A percentile compares a stretch with the other conserved stretches of the same genome.
Conservation (phyloP, 1,140 invertebrate genomes). For the Zaprionus tsacasi region DNA sequence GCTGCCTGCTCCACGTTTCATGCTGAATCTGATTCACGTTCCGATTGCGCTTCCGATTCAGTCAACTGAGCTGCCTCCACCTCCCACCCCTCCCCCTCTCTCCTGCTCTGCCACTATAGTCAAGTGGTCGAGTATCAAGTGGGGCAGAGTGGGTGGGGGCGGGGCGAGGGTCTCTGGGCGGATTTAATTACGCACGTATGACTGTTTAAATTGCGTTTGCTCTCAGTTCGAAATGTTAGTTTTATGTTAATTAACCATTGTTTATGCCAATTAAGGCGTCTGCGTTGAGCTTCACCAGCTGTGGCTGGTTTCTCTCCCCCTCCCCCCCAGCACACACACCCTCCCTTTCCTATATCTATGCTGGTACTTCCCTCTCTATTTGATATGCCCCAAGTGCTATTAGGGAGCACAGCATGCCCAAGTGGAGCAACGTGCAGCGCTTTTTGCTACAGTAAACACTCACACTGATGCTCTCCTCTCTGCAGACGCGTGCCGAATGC, state of each 20-base stretch:
- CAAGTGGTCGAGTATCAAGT: slow-evolving; percentile 3
- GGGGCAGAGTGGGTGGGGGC: neutral
- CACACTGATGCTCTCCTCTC: neutral
- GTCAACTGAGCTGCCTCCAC: neutral
- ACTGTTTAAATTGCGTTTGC: slow-evolving; percentile 72
- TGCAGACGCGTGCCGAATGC: neutral
- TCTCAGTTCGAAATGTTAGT: slow-evolving; percentile 66
- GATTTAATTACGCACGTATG: slow-evolving; percentile 77
- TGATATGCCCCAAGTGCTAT: slow-evolving; percentile 12
- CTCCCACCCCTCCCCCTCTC: neutral
- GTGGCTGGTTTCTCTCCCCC: neutral
- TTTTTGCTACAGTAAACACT: slow-evolving; percentile 5
- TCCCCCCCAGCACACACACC: too few relatives aligned
- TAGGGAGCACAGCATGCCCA: neutral
- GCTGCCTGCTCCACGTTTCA: slow-evolving; percentile 55
- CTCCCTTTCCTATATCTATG: neutral
- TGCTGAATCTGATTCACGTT: slow-evolving; percentile 50
- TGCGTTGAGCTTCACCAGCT: slow-evolving; percentile 5
- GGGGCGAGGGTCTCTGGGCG: slow-evolving; percentile 12
- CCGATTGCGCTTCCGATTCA: neutral
- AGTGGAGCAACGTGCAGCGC: slow-evolving; percentile 9
- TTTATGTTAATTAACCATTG: slow-evolving; percentile 81
- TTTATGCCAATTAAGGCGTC: slow-evolving; percentile 70
- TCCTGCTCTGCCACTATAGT: neutral
- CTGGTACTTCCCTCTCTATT: neutral